phyloP scores from a whole-genome alignment of 2,113 vertebrate species.

The Porphyrio hochstetteri region DNA sequence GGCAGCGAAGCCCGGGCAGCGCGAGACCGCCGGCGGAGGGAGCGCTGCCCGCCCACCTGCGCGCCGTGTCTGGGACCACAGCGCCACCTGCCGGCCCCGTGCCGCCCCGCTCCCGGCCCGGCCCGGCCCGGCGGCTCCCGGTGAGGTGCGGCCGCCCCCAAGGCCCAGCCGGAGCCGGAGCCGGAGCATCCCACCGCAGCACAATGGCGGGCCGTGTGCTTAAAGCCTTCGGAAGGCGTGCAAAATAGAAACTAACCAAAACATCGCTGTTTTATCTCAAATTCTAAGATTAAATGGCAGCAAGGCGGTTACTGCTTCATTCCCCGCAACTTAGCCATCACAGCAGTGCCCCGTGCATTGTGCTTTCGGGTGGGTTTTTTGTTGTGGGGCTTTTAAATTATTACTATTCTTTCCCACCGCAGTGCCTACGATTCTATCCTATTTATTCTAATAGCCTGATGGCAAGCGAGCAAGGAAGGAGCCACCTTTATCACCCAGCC shows the following conservation, averaged over 20 bases:
- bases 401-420: too few species aligned
- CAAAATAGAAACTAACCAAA: too few species aligned
- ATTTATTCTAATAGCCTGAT: not conserved
- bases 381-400: not conserved
- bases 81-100: slow-evolving; percentile 49
- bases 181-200: accelerated
- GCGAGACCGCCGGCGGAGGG: not conserved
- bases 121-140: not conserved
- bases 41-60: not conserved
- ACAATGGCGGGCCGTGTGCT: accelerated
- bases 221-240: not conserved
- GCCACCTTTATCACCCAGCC: not conserved
- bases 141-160: not conserved
- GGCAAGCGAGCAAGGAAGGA: not conserved
- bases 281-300: not conserved
- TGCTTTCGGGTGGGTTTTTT: too few species aligned
- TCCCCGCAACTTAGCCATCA: not conserved
- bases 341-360: not conserved
- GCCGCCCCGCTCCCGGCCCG: not conserved
- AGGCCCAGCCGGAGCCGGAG: too few species aligned
- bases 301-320: not conserved
- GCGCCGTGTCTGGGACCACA: slow-evolving; percentile 34
- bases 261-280: not conserved
- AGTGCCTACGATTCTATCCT: not conserved
- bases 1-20: not conserved